Evolutionary conservation across 2,113 vertebrate genomes (phyloP), one percentile per base, ranked within the genome.

Genomic region (Hydropotes inermis): DNA sequence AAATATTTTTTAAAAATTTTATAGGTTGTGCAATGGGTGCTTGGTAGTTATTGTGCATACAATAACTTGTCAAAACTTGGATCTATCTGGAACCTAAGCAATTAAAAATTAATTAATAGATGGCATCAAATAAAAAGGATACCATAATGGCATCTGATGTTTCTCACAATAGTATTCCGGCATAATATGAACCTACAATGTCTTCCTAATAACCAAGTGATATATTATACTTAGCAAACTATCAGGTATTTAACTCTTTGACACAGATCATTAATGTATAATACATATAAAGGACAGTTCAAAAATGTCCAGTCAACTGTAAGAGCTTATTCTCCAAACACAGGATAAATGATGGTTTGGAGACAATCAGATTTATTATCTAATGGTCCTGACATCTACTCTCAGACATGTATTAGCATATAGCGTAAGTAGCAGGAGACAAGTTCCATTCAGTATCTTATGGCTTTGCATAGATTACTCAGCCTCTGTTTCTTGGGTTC

Each of bases 71-170:
- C 15, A 89, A 93, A 96, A 58, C 19, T 43, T 94, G 8, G 3
- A 28, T 96, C 87, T 70, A 52, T 83, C 33, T 97, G 61, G 19
- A 97, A 64, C 94, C 45, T 30, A 93, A 92, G 55, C 36, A 70
- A 50, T 45, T 86, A 90, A 97, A 61, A 60, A 10, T 5, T 27
- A 97, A 94, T 70, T 93, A 79, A 93, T 45, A 91, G 15, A 89
- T 93, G 78, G 25, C 14, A 52, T 87, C 54, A 90, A 94, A 94
- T 54, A 58, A 91, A 95, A 97, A 47, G 1, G 43, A 88, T 67
- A 45, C 7, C 81, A 47, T 15, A 64, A 25, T 70, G 17, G 23
- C 43, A 86, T 43, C 25, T 86, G 58, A 64, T 67, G n/a, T 70
- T 94, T 70, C 84, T 74, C 84, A 90, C 25, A 92, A 92, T 55